Base-by-base conservation (phyloP, 2,888 invertebrate genomes). In the Hemaris fuciformis region DNA sequence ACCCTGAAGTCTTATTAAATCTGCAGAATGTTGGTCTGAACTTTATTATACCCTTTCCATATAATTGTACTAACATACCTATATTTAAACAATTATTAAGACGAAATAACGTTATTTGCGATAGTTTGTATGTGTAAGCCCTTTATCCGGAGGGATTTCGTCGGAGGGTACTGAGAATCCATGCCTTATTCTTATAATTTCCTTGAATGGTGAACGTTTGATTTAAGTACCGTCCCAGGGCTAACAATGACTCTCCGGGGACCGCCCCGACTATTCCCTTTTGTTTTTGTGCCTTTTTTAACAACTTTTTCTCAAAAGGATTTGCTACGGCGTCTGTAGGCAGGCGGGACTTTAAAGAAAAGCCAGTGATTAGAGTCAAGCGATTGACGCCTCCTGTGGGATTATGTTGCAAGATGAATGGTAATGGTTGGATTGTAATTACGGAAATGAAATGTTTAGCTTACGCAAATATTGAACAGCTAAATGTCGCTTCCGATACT, bases 191-290 rank as follows among this genome's bases (percentile, higher is more conserved):
- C 88, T 91, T 89, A 88, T 89, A 91, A 91, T 91, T 91, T 88
- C 86, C 87, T 87, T 85, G 87, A 90, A 90, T 85, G 85, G 87
- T 84, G 88, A 88, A 87, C 89, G 88, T 91, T 91, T 91, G 89
- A 91, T 90, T 90, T 89, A 91, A 91, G 89, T 88, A 88, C 87
- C 88, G 87, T 88, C 90, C 89, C 88, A 86, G 81, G 85, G 85
- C 84, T 82, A 86, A 79, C 77, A 85, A 90, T 82, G 89, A 80
- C 83, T 83, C 90, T 74, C 84, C 58, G 67, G 84, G 83, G 90
- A 87, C 85, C 89, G 85, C 89, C 89, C 89, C 85, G 85, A 87
- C 89, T 90, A 90, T 91, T 90, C 87, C 82, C 86, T 80, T 89
- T 90, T 89, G 87, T 90, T 89, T 88, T 85, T 86, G 84, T 83